phyloP scores from a whole-genome alignment of 2,113 vertebrate species.

The Lophotis ruficrista region DNA sequence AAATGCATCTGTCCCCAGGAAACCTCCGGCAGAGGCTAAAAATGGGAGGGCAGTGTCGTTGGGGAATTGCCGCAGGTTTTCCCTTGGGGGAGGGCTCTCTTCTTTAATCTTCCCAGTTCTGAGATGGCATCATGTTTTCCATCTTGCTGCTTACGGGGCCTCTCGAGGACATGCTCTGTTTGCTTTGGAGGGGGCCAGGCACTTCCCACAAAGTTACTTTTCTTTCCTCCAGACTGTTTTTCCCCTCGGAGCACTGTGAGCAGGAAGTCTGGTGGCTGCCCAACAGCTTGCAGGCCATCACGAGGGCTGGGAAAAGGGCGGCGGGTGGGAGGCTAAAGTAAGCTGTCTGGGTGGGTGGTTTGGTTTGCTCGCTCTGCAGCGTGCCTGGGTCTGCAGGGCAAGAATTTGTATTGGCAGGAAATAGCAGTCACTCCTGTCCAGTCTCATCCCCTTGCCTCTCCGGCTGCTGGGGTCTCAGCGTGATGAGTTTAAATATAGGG shows the following conservation, averaged over 20 bases:
- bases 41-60: rapidly evolving
- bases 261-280: not conserved
- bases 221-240: not conserved
- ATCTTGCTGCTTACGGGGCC: not conserved
- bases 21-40: not conserved
- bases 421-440: rapidly evolving
- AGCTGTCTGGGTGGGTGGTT: not conserved
- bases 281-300: not conserved
- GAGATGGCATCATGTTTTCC: not conserved
- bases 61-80: not conserved
- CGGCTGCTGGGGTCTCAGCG: not conserved
- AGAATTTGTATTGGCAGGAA: not conserved
- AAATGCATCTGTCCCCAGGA: not conserved
- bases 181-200: not conserved
- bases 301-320: not conserved
- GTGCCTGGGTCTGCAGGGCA: not conserved
- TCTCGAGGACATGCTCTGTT: not conserved
- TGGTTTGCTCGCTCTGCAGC: rapidly evolving
- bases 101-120: not conserved
- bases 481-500: not conserved
- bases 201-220: not conserved
- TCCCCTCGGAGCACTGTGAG: rapidly evolving
- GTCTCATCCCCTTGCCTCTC: not conserved
- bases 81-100: not conserved
- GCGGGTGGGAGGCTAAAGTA: not conserved